phyloP scores from a whole-genome alignment of 2,113 vertebrate species.

The Calidris pygmaea region DNA sequence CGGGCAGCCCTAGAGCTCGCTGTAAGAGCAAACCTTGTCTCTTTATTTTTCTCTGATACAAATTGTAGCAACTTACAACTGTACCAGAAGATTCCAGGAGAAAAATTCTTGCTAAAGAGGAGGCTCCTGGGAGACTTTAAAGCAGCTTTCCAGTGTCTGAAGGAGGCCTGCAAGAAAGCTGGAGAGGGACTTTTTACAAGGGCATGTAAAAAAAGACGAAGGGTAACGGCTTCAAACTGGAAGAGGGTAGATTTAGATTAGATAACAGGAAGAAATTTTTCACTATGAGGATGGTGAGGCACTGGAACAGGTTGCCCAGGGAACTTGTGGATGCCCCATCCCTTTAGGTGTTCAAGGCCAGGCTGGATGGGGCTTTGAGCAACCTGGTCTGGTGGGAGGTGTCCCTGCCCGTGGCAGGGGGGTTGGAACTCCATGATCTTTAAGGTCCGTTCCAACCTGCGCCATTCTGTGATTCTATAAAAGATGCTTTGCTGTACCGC shows the following conservation, averaged over 20 bases:
- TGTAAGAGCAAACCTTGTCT: fast-evolving
- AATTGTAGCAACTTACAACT: neutral
- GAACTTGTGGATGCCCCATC: neutral
- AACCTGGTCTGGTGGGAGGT: neutral
- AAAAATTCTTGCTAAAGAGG: neutral
- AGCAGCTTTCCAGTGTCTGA: neutral
- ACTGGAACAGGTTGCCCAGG: neutral
- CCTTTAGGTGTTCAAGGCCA: neutral
- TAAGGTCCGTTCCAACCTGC: neutral
- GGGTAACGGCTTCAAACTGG: neutral
- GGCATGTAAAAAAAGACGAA: neutral
- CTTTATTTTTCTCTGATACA: neutral
- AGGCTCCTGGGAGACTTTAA: neutral
- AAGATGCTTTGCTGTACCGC: neutral
- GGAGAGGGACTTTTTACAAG: neutral
- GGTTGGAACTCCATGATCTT: neutral
- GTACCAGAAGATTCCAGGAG: neutral
- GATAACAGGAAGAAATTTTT: neutral
- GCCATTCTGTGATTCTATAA: neutral
- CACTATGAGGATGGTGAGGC: neutral
- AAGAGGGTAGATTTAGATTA: neutral
- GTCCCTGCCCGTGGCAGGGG: neutral
- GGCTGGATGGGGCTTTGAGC: neutral
- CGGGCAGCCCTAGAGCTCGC: fast-evolving
- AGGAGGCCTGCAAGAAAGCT: neutral